A percentile compares a stretch with the other conserved stretches of the same genome.
phyloP scores from a whole-genome alignment of 2,797 vertebrate species.

The Sarcophilus harrisii region DNA sequence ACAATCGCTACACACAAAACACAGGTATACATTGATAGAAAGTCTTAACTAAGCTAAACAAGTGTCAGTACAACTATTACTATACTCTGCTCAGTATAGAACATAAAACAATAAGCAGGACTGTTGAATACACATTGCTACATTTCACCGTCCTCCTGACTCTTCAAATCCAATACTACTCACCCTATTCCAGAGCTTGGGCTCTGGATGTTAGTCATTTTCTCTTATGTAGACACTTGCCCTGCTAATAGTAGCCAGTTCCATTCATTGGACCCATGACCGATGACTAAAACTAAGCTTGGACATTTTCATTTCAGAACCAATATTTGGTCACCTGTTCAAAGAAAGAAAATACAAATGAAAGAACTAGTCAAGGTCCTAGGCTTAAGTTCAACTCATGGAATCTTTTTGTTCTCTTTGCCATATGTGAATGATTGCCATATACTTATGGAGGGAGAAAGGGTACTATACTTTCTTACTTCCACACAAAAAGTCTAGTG shows the following conservation, averaged over 20 bases:
- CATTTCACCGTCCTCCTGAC: not conserved
- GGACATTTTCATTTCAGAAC: not conserved
- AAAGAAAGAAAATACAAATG: not conserved
- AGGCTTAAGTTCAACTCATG: not conserved
- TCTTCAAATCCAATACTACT: not conserved
- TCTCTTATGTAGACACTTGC: not conserved
- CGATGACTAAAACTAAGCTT: not conserved
- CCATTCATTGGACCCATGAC: not conserved
- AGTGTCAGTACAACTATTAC: not conserved
- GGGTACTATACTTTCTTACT: not conserved
- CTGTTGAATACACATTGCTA: not conserved
- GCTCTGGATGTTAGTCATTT: not conserved
- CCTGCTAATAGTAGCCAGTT: not conserved
- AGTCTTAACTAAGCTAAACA: not conserved
- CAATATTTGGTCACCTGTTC: not conserved
- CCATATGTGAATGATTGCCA: not conserved
- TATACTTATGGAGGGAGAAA: not conserved
- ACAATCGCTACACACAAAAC: not conserved
- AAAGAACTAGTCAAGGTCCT: not conserved
- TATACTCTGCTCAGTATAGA: not conserved
- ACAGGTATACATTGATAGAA: not conserved
- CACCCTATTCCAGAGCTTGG: not conserved
- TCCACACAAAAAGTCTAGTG: not conserved
- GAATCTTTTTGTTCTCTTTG: not conserved
- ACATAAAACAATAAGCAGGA: not conserved